Evolutionary conservation across 1,140 invertebrate species (phyloP), one percentile per base, ranked within the genome.

Genomic region (Drosophila prosaltans): DNA sequence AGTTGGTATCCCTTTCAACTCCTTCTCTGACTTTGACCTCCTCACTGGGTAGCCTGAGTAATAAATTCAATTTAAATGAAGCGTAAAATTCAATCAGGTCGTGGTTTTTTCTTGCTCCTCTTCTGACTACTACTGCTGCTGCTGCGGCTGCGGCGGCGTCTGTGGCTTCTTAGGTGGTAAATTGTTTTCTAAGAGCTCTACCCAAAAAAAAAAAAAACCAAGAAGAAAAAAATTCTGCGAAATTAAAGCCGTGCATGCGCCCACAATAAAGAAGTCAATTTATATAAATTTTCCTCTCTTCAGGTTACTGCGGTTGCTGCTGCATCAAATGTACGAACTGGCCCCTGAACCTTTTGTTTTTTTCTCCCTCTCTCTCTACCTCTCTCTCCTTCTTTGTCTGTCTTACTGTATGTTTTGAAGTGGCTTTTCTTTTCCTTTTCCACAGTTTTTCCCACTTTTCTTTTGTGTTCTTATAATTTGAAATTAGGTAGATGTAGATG

Each of bases 51-150:
- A 30, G 36, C 58, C 63, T 68, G 26, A 24, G 61, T 81, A 84
- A 89, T 84, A 89, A 89, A 89, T 89, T 89, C 84, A 89, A 89
- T 89, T 89, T 89, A 89, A 89, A 89, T 89, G 80, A 89, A 89
- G 84, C 84, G 84, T 83, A 84, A 89, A 89, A 89, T 89, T 89
- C 85, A 89, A 89, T 89, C 84, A 89, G 83, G 77, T 88, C 67
- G 75, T 66, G 83, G 82, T 66, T 81, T 66, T 81, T 72, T 48
- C 32, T 69, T 73, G 55, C 68, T 64, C 41, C 16, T 54, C 43
- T 43, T 45, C 40, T 8, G 59, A 61, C 71, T 65, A 26, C 45
- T 10, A 26, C 45, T 51, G 45, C 48, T 36, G 40, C 57, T 69
- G 45, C 41, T 43, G 80, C 71, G 65, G 72, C 72, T 80, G 76